These are phyloP conservation scores for Proteles cristata DNA, from an alignment of 2,113 vertebrate species.

Conservation along the genomic window DNA sequence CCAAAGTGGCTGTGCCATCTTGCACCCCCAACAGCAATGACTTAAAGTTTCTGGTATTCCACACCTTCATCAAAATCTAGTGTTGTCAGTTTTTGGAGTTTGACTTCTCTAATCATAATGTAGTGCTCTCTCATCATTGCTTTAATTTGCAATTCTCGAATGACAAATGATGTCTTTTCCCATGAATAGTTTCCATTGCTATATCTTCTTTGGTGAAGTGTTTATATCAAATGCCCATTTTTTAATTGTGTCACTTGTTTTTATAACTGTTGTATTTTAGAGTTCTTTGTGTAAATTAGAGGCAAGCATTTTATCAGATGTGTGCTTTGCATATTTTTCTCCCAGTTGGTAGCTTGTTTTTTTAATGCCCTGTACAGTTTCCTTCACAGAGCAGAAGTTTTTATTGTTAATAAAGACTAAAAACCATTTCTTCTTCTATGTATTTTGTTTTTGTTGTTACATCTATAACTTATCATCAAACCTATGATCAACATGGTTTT, in stretches of 20 bases:
- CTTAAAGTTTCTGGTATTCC: neutral
- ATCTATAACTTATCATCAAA: neutral
- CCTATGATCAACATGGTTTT: neutral
- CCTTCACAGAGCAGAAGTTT: neutral
- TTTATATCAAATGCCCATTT: neutral
- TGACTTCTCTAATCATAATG: neutral
- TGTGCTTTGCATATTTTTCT: neutral
- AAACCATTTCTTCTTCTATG: neutral
- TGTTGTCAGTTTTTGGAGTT: neutral
- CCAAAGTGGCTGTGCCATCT: neutral
- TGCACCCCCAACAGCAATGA: neutral
- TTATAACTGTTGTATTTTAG: neutral
- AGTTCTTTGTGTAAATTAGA: neutral
- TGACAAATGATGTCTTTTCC: neutral
- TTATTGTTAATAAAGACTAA: neutral
- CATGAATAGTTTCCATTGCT: neutral
- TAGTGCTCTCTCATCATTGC: neutral
- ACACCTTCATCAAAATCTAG: neutral
- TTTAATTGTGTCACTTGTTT: neutral
- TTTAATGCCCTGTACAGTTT: neutral
- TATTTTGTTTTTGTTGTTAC: neutral
- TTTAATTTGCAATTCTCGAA: neutral
- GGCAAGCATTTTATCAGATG: neutral
- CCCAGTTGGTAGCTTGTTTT: neutral
- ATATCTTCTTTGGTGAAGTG: neutral